Conservation (phyloP, 2,113 vertebrate genomes). For the Gymnobelideus leadbeateri region DNA sequence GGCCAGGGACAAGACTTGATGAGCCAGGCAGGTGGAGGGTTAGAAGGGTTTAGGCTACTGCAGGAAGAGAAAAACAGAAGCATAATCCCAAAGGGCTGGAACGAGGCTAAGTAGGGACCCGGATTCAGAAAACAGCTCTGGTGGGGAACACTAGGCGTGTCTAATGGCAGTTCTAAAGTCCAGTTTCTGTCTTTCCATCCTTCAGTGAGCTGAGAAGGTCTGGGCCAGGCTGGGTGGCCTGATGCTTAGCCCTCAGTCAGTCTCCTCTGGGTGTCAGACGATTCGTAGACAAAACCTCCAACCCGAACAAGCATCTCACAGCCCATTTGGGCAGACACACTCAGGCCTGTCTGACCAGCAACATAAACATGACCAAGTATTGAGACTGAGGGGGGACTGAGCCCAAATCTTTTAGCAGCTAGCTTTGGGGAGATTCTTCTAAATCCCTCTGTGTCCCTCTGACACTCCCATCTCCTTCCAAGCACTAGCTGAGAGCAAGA, state of each 20-base stretch:
- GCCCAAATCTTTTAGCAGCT: constrained; percentile 42
- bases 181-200: background rate
- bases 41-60: background rate
- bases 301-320: constrained; percentile 61
- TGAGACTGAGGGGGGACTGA: constrained; percentile 37
- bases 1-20: constrained; percentile 51
- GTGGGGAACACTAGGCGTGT: background rate
- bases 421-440: background rate
- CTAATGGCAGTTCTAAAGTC: background rate
- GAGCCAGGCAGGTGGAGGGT: constrained; percentile 71
- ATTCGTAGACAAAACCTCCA: constrained; percentile 61
- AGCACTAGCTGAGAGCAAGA: background rate
- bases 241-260: constrained; percentile 51
- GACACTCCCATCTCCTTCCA: background rate
- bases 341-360: constrained; percentile 75
- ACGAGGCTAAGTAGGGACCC: background rate
- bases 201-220: constrained; percentile 18
- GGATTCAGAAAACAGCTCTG: background rate
- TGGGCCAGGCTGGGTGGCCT: constrained; percentile 37
- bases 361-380: constrained; percentile 70
- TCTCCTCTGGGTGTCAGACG: constrained; percentile 19
- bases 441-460: background rate
- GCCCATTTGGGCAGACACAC: constrained; percentile 80
- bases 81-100: background rate
- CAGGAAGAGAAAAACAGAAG: background rate